phyloP scores from a whole-genome alignment of 2,113 vertebrate species.

The Zootoca vivipara region DNA sequence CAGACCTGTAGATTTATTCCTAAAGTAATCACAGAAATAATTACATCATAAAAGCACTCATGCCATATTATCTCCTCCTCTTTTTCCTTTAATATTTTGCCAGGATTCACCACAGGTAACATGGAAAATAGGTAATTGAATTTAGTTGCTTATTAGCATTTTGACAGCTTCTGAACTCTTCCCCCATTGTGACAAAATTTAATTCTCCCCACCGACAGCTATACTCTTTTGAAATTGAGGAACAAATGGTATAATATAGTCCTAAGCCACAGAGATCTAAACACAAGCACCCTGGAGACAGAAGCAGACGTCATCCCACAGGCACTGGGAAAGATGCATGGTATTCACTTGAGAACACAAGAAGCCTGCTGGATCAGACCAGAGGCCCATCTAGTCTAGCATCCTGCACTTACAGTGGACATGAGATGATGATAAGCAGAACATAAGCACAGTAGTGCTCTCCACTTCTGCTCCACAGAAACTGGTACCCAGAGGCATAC shows the following conservation, averaged over 20 bases:
- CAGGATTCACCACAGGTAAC: constrained; percentile 46
- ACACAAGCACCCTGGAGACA: neutral
- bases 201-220: constrained; percentile 55
- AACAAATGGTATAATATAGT: constrained; percentile 53
- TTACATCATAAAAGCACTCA: constrained; percentile 39
- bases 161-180: constrained; percentile 60
- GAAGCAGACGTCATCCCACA: neutral
- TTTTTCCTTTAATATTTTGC: constrained; percentile 59
- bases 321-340: neutral
- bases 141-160: constrained; percentile 63
- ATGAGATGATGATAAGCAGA: too few species aligned
- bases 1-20: constrained; percentile 20
- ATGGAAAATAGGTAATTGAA: constrained; percentile 58
- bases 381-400: too few species aligned
- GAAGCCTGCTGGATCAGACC: too few species aligned
- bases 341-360: neutral
- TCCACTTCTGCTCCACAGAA: too few species aligned
- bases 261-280: constrained; percentile 35
- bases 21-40: constrained; percentile 52
- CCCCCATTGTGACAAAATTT: constrained; percentile 55
- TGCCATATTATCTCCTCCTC: constrained; percentile 49
- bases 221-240: constrained; percentile 59
- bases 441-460: too few species aligned
- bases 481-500: too few species aligned
- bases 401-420: too few species aligned